A percentile compares a stretch with the other conserved stretches of the same genome.
phyloP scores from a whole-genome alignment of 2,113 vertebrate genomes.

The Chlamydotis undulata region DNA sequence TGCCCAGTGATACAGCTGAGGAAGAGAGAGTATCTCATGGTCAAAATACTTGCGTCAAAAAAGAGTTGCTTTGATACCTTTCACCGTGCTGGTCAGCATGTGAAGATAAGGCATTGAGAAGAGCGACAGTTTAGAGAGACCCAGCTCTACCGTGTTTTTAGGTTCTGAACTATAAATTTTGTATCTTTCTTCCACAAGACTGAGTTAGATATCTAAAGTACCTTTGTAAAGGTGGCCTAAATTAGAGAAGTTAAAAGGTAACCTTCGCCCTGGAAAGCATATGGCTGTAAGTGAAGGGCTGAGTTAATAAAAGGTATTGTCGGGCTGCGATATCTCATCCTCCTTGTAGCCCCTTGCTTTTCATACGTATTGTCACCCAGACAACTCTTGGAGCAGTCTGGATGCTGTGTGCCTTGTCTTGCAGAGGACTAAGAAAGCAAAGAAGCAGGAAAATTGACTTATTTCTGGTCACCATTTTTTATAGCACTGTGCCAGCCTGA shows the following conservation, averaged over 20 bases:
- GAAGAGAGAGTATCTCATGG: neutral
- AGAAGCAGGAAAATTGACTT: neutral
- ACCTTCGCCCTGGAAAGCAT: neutral
- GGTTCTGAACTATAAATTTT: neutral
- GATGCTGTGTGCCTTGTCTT: neutral
- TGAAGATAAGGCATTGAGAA: neutral
- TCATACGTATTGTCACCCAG: neutral
- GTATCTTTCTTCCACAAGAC: neutral
- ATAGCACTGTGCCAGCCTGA: neutral
- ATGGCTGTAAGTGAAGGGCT: neutral
- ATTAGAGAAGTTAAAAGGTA: neutral
- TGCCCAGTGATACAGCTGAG: neutral
- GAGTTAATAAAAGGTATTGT: neutral
- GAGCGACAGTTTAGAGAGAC: neutral
- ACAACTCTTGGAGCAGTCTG: neutral
- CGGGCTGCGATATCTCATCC: accelerated
- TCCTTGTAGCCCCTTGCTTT: neutral
- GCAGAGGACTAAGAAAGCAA: neutral
- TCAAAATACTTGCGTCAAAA: neutral
- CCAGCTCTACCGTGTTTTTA: neutral
- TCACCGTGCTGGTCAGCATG: neutral
- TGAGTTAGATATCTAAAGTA: neutral
- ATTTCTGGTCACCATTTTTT: neutral
- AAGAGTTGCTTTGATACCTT: neutral
- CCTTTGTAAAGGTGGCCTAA: neutral